These are phyloP conservation scores for Torymus tubicola DNA, from an alignment of 2,888 invertebrate genomes.

Conservation along the genomic window DNA sequence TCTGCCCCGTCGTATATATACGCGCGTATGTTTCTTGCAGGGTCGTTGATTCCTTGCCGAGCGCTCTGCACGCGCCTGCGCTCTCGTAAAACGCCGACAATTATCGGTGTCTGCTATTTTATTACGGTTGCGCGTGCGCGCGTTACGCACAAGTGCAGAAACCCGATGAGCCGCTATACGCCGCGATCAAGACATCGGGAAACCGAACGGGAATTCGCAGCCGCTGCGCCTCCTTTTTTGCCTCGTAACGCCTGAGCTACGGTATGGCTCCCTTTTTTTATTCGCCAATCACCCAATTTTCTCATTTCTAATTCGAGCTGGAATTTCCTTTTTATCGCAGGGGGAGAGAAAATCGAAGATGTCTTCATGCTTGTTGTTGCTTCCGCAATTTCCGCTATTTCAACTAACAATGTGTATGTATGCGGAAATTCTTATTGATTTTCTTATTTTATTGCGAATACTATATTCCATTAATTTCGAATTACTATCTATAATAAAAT, in stretches of 20 bases:
- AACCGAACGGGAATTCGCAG: slow-evolving; percentile 33
- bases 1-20: slow-evolving; percentile 63
- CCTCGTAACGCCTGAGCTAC: background rate
- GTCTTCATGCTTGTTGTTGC: slow-evolving; percentile 3
- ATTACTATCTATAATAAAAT: too few species aligned
- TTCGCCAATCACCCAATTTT: slow-evolving; percentile 26
- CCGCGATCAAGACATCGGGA: slow-evolving; percentile 49
- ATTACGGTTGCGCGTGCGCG: slow-evolving; percentile 64
- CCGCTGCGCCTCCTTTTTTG: slow-evolving; percentile 8
- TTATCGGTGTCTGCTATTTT: slow-evolving; percentile 72
- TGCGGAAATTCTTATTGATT: too few species aligned
- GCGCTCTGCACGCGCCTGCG: slow-evolving; percentile 43
- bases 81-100: slow-evolving; percentile 70
- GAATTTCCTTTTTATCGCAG: slow-evolving; percentile 27
- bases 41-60: slow-evolving; percentile 55
- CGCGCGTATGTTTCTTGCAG: slow-evolving; percentile 58
- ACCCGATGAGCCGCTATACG: slow-evolving; percentile 9
- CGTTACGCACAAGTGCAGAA: slow-evolving; percentile 54
- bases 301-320: slow-evolving; percentile 44
- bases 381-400: too few species aligned
- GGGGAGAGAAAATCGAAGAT: slow-evolving; percentile 16
- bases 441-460: too few species aligned
- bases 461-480: too few species aligned
- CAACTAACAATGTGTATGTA: too few species aligned
- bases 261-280: slow-evolving; percentile 8